Percentiles rank a stretch among this genome's conserved stretches.
These are phyloP conservation scores for Ypsolopha sequella DNA, from an alignment of 2,888 invertebrate genomes.

Conservation along the genomic window DNA sequence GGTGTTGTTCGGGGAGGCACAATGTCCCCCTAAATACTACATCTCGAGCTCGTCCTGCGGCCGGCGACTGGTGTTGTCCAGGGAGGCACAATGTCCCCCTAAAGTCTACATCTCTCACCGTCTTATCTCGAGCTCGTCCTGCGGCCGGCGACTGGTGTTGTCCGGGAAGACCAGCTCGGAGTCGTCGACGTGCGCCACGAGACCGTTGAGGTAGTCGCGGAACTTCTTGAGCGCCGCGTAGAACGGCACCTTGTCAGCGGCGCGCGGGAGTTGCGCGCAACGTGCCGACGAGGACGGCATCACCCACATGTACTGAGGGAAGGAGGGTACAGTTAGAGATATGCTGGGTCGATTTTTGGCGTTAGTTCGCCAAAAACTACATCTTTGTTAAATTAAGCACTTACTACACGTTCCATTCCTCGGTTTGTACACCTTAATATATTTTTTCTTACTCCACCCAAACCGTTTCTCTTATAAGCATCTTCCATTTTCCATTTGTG, in stretches of 20 bases:
- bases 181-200: slow-evolving; percentile 86
- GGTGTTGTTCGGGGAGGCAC: neutral
- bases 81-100: too few species aligned
- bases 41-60: slow-evolving; percentile 69
- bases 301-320: slow-evolving; percentile 93
- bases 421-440: too few species aligned
- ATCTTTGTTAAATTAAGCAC: too few species aligned
- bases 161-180: slow-evolving; percentile 86
- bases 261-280: slow-evolving; percentile 96
- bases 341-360: too few species aligned
- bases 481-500: too few species aligned
- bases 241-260: slow-evolving; percentile 98
- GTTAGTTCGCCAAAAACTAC: too few species aligned
- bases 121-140: slow-evolving; percentile 67
- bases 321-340: neutral
- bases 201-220: slow-evolving; percentile 92
- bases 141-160: slow-evolving; percentile 57
- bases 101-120: too few species aligned
- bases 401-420: too few species aligned
- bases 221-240: slow-evolving; percentile 96
- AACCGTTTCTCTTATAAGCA: too few species aligned
- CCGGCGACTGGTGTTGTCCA: slow-evolving; percentile 57
- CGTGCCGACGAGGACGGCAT: slow-evolving; percentile 99
- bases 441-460: too few species aligned
- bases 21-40: too few species aligned